Evolutionary conservation across 2,113 vertebrate genomes (phyloP).

Genomic region (Centropus unirufus): DNA sequence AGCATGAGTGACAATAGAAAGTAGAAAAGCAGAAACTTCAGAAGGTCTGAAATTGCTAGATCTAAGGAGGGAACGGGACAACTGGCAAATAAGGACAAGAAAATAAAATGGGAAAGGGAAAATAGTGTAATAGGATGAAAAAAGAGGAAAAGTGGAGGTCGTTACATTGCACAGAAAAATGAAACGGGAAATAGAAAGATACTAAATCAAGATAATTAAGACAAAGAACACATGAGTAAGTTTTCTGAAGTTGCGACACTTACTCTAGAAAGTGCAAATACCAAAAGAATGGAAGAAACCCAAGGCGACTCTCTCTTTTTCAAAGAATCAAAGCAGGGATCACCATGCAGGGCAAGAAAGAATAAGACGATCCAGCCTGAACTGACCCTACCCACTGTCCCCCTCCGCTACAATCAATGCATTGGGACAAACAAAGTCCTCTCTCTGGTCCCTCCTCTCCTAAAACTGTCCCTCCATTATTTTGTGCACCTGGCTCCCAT

Average conservation of each 20-base stretch:
- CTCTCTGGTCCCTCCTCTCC: neutral
- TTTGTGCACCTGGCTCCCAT: neutral
- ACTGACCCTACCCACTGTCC: neutral
- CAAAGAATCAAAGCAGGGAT: neutral
- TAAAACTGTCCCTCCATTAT: neutral
- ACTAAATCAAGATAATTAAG: neutral
- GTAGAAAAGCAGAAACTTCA: neutral
- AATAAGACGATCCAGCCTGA: neutral
- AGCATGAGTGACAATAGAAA: neutral
- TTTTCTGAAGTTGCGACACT: neutral
- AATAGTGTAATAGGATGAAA: neutral
- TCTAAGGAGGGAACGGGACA: neutral
- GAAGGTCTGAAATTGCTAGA: neutral
- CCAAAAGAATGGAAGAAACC: neutral
- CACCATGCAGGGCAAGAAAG: neutral
- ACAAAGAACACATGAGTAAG: neutral
- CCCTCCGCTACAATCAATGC: rapidly evolving
- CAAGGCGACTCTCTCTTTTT: rapidly evolving
- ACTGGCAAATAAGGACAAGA: neutral
- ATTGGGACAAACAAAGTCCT: neutral
- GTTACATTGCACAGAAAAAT: neutral
- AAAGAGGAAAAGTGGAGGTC: neutral
- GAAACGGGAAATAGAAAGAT: neutral
- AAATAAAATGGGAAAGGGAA: neutral
- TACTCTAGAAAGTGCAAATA: neutral